Evolutionary conservation across 2,888 invertebrate species (phyloP), one percentile per base, ranked within the genome.

Genomic region (Eretmocerus hayati): DNA sequence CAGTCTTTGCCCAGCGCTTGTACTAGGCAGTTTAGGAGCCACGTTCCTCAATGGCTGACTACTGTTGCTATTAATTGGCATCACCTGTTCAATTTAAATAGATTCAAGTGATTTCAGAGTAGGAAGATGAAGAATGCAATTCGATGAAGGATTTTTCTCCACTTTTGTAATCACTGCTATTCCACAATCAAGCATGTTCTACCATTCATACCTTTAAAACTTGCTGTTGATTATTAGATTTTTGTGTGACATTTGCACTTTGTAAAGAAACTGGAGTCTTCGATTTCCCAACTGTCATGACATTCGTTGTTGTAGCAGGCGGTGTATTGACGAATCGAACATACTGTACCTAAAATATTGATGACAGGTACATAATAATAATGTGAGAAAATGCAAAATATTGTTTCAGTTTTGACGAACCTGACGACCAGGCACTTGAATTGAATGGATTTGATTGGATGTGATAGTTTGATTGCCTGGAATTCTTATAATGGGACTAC

Each of bases 371-470:
- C 31, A 43, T 23, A 39, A 16, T 35, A 30, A 9, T 30, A 6
- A 30, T 30, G 11, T 11, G 6, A 30, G 11, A 6, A 11, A 30
- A 30, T 30, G 30, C 30, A 30, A 9, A 9, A 30, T 9, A 30
- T 30, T 11, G 11, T n/a, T n/a, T 9, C 23, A 39, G 9, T 32
- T 21, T 47, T 30, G 39, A 66, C 73, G 74, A 72, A 82, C 82
- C 57, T 83, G 84, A 73, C 83, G 81, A 13, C 84, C 83, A 2
- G 84, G 83, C 52, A 84, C 80, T 67, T 83, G 83, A 52, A 85
- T 81, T 63, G 83, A 84, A 69, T 85, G 84, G n/a, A 84, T 71
- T 63, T 83, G 79, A 58, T 75, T 70, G 64, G 67, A 57, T 61
- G 67, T 64, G 63, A 65, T 69, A 57, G 67, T 71, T 50, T 75